Evolutionary conservation across 2,888 invertebrate species (phyloP).

Genomic region (Formica aserva): DNA sequence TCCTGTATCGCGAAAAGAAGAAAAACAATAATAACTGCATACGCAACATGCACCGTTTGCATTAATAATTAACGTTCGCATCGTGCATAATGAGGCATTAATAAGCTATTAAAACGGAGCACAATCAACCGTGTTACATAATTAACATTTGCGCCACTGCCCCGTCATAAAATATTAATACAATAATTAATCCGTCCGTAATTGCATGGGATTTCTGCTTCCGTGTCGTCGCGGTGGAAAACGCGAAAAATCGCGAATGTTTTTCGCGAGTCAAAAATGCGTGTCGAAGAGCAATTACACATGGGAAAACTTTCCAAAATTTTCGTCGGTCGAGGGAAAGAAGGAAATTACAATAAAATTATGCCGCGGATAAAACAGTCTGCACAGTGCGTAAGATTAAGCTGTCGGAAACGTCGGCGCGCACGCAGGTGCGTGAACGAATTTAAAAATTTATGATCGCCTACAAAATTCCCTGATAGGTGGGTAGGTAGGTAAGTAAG

Average conservation of each 20-base stretch:
- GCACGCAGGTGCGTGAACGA: constrained; percentile 71
- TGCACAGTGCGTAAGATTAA: constrained; percentile 57
- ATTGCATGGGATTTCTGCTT: constrained; percentile 39
- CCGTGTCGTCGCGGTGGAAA: constrained; percentile 5
- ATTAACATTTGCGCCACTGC: constrained; percentile 43
- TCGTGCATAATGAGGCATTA: constrained; percentile 61
- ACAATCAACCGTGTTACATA: constrained; percentile 63
- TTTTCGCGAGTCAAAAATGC: constrained; percentile 9
- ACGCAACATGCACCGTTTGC: constrained; percentile 16
- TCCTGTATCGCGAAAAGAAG: constrained; percentile 20
- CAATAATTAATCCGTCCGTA: constrained; percentile 52
- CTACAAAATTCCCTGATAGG: constrained; percentile 71
- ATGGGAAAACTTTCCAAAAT: not conserved
- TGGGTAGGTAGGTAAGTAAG: not conserved
- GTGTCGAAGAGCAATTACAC: not conserved
- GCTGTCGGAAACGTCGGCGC: constrained; percentile 35
- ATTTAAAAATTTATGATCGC: constrained; percentile 77
- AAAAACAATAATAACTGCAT: constrained; percentile 35
- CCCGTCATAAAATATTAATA: constrained; percentile 49
- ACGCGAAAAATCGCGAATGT: not conserved
- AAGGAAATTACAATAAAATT: constrained; percentile 30
- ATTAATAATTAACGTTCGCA: constrained; percentile 41
- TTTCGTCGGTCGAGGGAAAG: not conserved
- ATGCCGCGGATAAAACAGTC: constrained; percentile 28
- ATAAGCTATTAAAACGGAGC: constrained; percentile 24